Evolutionary conservation across 2,888 invertebrate genomes (phyloP).

Genomic region (Dryadula phaetusa): DNA sequence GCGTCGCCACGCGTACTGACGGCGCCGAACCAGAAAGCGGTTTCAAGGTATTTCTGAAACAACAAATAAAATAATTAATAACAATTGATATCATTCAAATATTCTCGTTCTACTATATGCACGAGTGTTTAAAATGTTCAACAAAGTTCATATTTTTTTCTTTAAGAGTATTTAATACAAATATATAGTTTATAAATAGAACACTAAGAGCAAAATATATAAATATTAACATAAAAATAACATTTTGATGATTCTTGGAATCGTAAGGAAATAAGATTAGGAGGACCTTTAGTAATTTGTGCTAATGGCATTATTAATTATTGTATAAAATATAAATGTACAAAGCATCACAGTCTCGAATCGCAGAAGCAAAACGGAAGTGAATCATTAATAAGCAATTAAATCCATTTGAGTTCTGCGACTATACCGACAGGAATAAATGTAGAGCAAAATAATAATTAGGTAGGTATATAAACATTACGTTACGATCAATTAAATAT

Average conservation of each 20-base stretch:
- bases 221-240: too few relatives aligned
- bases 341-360: background rate
- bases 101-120: too few relatives aligned
- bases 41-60: conserved; percentile 82
- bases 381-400: background rate
- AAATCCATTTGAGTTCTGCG: background rate
- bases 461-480: background rate
- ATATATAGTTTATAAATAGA: too few relatives aligned
- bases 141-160: too few relatives aligned
- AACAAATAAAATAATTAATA: background rate
- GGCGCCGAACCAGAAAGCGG: conserved; percentile 76
- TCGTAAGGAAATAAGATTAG: too few relatives aligned
- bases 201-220: too few relatives aligned
- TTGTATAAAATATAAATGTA: background rate
- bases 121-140: too few relatives aligned
- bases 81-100: background rate
- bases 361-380: background rate
- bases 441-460: background rate
- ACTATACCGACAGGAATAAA: background rate
- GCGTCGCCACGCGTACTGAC: conserved; percentile 37
- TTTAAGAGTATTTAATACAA: too few relatives aligned
- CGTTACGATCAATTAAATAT: background rate
- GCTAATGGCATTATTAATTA: background rate
- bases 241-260: too few relatives aligned
- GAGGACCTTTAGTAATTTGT: background rate